Evolutionary conservation across 2,888 invertebrate species (phyloP).

Genomic region (Merodon equestris): DNA sequence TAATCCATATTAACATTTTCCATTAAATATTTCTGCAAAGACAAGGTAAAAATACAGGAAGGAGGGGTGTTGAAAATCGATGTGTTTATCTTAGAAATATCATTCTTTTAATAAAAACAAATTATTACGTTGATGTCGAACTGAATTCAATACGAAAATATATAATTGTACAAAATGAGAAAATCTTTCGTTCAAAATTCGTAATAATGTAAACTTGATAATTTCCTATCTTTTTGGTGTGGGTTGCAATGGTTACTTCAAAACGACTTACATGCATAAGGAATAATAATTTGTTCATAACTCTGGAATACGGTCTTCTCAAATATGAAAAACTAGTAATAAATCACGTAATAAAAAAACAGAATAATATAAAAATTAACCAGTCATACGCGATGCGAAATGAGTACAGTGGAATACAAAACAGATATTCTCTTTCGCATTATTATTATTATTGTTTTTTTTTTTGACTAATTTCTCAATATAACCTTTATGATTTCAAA

Average conservation of each 20-base stretch:
- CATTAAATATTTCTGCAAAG: constrained; percentile 10
- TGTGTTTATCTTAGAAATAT: constrained; percentile 25
- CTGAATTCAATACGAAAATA: not conserved
- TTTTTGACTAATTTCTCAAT: constrained; percentile 42
- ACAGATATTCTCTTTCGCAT: constrained; percentile 14
- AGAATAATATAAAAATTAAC: constrained; percentile 45
- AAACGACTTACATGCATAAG: constrained; percentile 29
- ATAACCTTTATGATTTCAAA: constrained; percentile 21
- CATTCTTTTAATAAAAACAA: not conserved
- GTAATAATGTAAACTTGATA: constrained; percentile 23
- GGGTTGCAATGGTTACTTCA: constrained; percentile 60
- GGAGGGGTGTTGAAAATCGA: constrained; percentile 67
- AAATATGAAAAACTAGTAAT: constrained; percentile 10
- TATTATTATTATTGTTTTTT: constrained; percentile 18
- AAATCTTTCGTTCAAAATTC: no score
- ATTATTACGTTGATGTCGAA: not conserved
- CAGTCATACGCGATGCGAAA: constrained; percentile 16
- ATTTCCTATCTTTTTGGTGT: constrained; percentile 46
- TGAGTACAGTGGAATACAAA: constrained; percentile 13
- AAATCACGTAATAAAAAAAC: constrained; percentile 26
- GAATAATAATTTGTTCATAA: constrained; percentile 14
- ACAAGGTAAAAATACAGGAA: constrained; percentile 50
- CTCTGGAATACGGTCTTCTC: constrained; percentile 46
- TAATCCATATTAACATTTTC: constrained; percentile 10
- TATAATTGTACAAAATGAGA: constrained; percentile 40